Evolutionary conservation across 2,888 invertebrate genomes (phyloP), one percentile per base, ranked within the genome.

Genomic region (Malthinus flaveolus): DNA sequence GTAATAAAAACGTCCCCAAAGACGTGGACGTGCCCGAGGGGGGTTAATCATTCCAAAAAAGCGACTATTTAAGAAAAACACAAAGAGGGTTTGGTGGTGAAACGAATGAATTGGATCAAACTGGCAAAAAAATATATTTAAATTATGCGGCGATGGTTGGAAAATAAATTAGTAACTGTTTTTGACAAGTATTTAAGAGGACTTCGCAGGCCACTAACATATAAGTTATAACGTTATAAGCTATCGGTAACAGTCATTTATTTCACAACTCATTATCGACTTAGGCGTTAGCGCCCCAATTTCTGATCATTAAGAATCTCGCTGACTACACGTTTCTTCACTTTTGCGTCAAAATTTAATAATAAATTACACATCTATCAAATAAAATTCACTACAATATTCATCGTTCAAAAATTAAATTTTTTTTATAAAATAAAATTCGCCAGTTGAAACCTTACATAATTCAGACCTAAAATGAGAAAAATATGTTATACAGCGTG

Each of bases 231-330:
- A n/a, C n/a, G n/a, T 23, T 23, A 23, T 23, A 23, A 23, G 66
- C 66, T 68, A 68, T 68, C 68, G 68, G 61, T 68, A 64, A 65
- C 61, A 62, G 67, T 66, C 66, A 67, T 64, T 63, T 64, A 64
- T 68, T 64, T 42, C 39, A 42, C 65, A 54, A 66, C 66, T 68
- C 64, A 68, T 68, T 68, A 68, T 68, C 67, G 68, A 66, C 66
- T 63, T 56, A 51, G 58, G 44, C 23, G 23, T 23, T 23, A 23
- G 23, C 60, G 50, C 54, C 55, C 59, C 59, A 61, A 63, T 62
- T 64, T 56, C 54, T 49, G 66, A 68, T 68, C 67, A 68, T 68
- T 67, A 68, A 65, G 65, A 68, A 68, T 66, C 67, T 62, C 65
- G 68, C 67, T 67, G 68, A 66, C 65, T 66, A 63, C 60, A 64